phyloP scores from a whole-genome alignment of 2,888 invertebrate species.

The Troilus luridus region DNA sequence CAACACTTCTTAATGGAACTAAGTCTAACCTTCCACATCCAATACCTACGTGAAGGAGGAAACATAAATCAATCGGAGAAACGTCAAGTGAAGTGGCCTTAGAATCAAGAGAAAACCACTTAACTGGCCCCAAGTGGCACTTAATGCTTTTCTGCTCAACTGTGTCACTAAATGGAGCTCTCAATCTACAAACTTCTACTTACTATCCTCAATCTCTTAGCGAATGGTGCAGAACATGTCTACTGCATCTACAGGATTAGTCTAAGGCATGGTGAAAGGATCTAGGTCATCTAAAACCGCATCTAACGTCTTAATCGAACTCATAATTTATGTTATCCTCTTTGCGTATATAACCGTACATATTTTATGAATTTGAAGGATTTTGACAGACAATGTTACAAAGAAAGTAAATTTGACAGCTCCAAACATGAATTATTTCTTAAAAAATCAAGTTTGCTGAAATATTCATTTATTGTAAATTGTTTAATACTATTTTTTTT shows the following conservation, averaged over 20 bases:
- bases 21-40: neutral
- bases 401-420: too few relatives aligned
- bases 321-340: too few relatives aligned
- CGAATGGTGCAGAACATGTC: neutral
- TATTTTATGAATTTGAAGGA: too few relatives aligned
- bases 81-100: constrained; percentile 21
- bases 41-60: neutral
- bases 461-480: too few relatives aligned
- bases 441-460: too few relatives aligned
- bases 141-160: constrained; percentile 26
- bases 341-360: too few relatives aligned
- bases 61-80: constrained; percentile 37
- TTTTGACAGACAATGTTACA: too few relatives aligned
- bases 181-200: constrained; percentile 34
- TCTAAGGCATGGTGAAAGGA: neutral
- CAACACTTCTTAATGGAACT: neutral
- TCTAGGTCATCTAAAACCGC: neutral
- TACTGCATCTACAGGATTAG: neutral
- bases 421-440: too few relatives aligned
- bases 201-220: constrained; percentile 4
- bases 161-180: constrained; percentile 29
- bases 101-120: constrained; percentile 23
- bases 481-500: too few relatives aligned
- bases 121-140: constrained; percentile 31
- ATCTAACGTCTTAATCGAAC: neutral